Percentiles rank a stretch among this genome's conserved stretches.
phyloP scores from a whole-genome alignment of 1,140 invertebrate genomes.

The Nixonia krombeini region DNA sequence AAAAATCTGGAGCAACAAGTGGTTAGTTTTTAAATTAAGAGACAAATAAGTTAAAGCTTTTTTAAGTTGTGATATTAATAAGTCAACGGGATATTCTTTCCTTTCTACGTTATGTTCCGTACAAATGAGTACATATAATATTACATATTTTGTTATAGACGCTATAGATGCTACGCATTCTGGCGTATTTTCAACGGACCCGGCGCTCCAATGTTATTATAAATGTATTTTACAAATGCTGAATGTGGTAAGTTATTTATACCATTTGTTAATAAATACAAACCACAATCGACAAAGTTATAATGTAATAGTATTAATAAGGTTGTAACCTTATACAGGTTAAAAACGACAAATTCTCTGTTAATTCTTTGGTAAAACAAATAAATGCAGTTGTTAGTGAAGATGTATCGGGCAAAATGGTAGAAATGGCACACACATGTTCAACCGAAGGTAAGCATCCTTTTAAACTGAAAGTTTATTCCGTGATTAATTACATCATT shows the following conservation, averaged over 20 bases:
- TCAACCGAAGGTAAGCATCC: not conserved
- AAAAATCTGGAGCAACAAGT: constrained; percentile 12
- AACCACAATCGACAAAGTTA: not conserved
- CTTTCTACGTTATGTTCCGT: too few relatives aligned
- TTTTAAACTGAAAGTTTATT: too few relatives aligned
- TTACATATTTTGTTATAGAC: too few relatives aligned
- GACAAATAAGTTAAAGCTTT: too few relatives aligned
- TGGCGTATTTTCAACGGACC: constrained; percentile 12
- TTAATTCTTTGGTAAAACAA: not conserved
- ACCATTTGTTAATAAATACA: not conserved
- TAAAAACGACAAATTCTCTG: constrained; percentile 8
- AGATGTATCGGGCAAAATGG: constrained; percentile 1
- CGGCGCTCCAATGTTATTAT: constrained; percentile 6
- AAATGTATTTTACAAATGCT: constrained; percentile 16
- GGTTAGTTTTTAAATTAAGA: too few relatives aligned
- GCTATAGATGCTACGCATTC: too few relatives aligned
- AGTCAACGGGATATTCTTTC: too few relatives aligned
- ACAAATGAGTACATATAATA: too few relatives aligned
- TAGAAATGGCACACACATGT: not conserved
- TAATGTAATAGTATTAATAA: too few relatives aligned
- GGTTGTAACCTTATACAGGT: too few relatives aligned
- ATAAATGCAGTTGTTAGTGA: constrained; percentile 1
- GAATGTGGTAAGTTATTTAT: constrained; percentile 10
- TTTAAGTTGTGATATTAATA: too few relatives aligned
- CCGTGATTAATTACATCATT: too few relatives aligned